These are phyloP conservation scores for Nematostella vectensis DNA, from an alignment of 92 coral and sea anemone genomes.

Conservation along the genomic window DNA sequence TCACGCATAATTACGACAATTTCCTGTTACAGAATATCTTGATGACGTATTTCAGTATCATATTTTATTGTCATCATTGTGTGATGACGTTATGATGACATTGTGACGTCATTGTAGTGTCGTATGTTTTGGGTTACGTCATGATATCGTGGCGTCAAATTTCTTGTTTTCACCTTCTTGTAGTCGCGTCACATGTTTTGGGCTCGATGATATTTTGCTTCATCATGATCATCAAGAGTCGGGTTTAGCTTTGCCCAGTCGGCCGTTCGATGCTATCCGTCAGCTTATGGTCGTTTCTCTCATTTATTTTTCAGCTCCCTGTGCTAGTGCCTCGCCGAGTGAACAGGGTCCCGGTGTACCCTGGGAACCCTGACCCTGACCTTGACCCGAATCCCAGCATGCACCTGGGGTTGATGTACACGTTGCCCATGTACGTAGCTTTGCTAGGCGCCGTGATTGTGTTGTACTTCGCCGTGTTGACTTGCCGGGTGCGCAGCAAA, in stretches of 20 bases:
- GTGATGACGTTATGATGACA: too few species aligned
- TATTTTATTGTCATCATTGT: too few species aligned
- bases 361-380: constrained; percentile 65
- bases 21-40: background rate
- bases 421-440: constrained; percentile 84
- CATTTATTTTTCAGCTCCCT: constrained; percentile 49
- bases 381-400: constrained; percentile 63
- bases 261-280: too few species aligned
- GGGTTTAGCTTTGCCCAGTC: too few species aligned
- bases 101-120: too few species aligned
- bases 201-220: too few species aligned
- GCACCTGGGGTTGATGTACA: constrained; percentile 70
- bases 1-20: background rate
- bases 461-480: constrained; percentile 73
- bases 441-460: constrained; percentile 64
- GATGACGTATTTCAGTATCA: too few species aligned
- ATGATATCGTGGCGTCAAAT: too few species aligned
- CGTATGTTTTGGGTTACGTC: too few species aligned
- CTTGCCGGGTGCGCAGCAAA: constrained; percentile 72
- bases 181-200: too few species aligned
- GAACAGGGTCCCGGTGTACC: constrained; percentile 72
- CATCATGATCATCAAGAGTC: too few species aligned
- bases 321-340: constrained; percentile 84
- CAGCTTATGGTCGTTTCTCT: background rate
- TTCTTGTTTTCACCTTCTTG: too few species aligned